These are phyloP conservation scores for Apeira syringaria DNA, from an alignment of 2,888 invertebrate genomes.

Conservation along the genomic window DNA sequence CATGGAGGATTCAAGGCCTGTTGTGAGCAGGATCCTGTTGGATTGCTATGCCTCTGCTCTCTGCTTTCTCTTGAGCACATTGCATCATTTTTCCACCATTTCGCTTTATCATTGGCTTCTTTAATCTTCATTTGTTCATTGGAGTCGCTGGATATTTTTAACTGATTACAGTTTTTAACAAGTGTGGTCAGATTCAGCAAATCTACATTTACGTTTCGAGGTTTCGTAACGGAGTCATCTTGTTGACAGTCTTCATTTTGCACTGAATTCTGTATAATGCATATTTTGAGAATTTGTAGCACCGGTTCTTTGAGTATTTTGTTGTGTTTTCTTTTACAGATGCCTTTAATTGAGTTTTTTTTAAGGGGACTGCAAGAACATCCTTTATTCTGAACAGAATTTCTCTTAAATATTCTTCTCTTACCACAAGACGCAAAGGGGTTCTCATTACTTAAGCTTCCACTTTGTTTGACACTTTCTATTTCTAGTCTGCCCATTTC, in stretches of 20 bases:
- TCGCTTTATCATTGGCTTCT: conserved; percentile 42
- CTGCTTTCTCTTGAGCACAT: conserved; percentile 39
- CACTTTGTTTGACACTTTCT: conserved; percentile 62
- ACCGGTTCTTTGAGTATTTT: conserved; percentile 83
- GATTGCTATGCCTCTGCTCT: conserved; percentile 51
- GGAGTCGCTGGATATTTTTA: conserved; percentile 60
- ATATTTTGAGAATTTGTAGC: conserved; percentile 71
- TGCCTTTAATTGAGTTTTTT: conserved; percentile 46
- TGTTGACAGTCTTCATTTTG: conserved; percentile 34
- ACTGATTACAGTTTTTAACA: conserved; percentile 71
- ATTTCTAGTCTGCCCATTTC: conserved; percentile 84
- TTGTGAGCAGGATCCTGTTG: conserved; percentile 87
- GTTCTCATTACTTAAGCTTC: conserved; percentile 53
- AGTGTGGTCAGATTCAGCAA: conserved; percentile 63
- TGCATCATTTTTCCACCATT: conserved; percentile 62
- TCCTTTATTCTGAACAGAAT: conserved; percentile 36
- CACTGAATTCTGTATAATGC: conserved; percentile 34
- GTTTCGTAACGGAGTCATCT: conserved; percentile 13
- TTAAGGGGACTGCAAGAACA: conserved; percentile 56
- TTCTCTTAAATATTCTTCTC: conserved; percentile 34
- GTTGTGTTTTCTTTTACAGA: conserved; percentile 65
- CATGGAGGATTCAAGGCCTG: conserved; percentile 89
- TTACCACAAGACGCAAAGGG: conserved; percentile 44
- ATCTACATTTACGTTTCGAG: conserved; percentile 43
- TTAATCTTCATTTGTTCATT: conserved; percentile 34